Evolutionary conservation across 2,113 vertebrate species (phyloP), one percentile per base, ranked within the genome.

Genomic region (Calonectris borealis): DNA sequence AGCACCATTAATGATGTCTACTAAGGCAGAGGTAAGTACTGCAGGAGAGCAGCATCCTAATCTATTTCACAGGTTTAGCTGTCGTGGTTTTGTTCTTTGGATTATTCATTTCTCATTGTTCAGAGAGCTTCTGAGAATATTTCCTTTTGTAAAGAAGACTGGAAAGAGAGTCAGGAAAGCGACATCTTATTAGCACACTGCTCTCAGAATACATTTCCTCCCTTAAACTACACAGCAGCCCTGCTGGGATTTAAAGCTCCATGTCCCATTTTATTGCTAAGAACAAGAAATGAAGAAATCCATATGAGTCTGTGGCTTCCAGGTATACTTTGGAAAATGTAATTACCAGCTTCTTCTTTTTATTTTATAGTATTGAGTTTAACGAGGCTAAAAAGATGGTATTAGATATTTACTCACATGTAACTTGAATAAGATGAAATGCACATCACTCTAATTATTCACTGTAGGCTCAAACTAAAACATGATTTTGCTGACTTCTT

Each of bases 271-370:
- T 95, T 95, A 81, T 96, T 93, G 46, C 38, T 88, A 75, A 80
- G 69, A 94, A 58, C 7, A 92, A 90, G 61, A 96, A 85, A 91
- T 77, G 7, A 96, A 93, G 81, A 94, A 97, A 96, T 89, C 40
- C 18, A 21, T 94, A 65, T 55, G 34, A 82, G 31, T 42, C 9
- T 93, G 16, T 91, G 21, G 51, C 38, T 97, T 93, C 77, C 69
- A 86, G 58, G 20, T 86, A 90, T 49, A 52, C 51, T 76, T 93
- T 86, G 60, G 61, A 96, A 95, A 95, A 84, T 86, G 7, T 77
- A 92, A 66, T 93, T 95, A 94, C 32, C 18, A 61, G 17, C 38
- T 84, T 76, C 42, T 81, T n/a, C 5, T 80, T 93, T 97, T 93
- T 96, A 84, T 88, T 96, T 97, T 65, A 76, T 48, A 93, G 49